These are phyloP conservation scores for Rosalia funebris DNA, from an alignment of 2,888 invertebrate genomes.

Conservation along the genomic window DNA sequence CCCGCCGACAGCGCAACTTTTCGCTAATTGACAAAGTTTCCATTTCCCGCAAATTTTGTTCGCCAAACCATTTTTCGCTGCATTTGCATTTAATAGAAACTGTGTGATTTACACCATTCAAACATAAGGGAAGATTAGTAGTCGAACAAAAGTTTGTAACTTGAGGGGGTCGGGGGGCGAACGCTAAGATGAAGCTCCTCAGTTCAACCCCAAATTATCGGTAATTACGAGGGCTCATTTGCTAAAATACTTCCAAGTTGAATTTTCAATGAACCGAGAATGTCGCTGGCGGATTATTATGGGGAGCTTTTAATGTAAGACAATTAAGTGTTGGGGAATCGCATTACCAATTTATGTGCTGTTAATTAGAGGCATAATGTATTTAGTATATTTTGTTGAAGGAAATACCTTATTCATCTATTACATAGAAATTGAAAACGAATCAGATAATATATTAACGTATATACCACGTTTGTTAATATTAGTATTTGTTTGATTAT, in stretches of 20 bases:
- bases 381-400: too few species aligned
- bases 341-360: slow-evolving; percentile 15
- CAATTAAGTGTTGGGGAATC: slow-evolving; percentile 30
- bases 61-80: slow-evolving; percentile 11
- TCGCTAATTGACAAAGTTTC: slow-evolving; percentile 14
- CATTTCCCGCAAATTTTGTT: neutral
- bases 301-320: slow-evolving; percentile 38
- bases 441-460: too few species aligned
- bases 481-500: too few species aligned
- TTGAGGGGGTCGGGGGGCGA: slow-evolving; percentile 10
- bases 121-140: slow-evolving; percentile 31
- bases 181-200: slow-evolving; percentile 26
- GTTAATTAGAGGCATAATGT: slow-evolving; percentile 11
- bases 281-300: slow-evolving; percentile 45
- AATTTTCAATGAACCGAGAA: slow-evolving; percentile 44
- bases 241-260: slow-evolving; percentile 41
- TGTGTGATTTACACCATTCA: slow-evolving; percentile 10
- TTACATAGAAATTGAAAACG: too few species aligned
- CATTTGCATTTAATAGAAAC: slow-evolving; percentile 17
- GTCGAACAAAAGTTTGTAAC: slow-evolving; percentile 32
- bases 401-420: too few species aligned
- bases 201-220: slow-evolving; percentile 45
- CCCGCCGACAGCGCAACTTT: neutral
- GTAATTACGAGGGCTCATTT: slow-evolving; percentile 47
- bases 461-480: too few species aligned